A percentile compares a stretch with the other conserved stretches of the same genome.
These are phyloP conservation scores for Excalfactoria chinensis DNA, from an alignment of 2,113 vertebrate genomes.

Conservation along the genomic window DNA sequence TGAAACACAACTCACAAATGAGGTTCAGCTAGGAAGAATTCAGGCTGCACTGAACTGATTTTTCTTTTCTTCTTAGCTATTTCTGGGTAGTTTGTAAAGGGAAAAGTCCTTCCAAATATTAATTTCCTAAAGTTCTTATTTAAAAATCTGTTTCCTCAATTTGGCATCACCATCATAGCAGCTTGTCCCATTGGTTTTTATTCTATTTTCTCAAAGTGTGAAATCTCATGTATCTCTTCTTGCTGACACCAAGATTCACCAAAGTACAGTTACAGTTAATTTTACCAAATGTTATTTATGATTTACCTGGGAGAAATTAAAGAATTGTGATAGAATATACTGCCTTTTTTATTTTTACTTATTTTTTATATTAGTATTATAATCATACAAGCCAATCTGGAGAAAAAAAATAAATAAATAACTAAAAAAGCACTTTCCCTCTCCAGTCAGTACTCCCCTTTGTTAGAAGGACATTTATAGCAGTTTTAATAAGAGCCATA, in stretches of 20 bases:
- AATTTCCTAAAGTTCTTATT: not conserved
- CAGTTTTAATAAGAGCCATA: constrained; percentile 4
- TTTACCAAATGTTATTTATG: not conserved
- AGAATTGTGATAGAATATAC: not conserved
- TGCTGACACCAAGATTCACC: not conserved
- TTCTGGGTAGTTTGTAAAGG: not conserved
- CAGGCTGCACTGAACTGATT: not conserved
- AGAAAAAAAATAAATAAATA: no score
- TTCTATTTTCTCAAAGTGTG: not conserved
- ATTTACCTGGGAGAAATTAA: not conserved
- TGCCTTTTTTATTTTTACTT: not conserved
- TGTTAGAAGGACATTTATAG: not conserved
- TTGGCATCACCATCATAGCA: not conserved
- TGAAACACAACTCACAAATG: not conserved
- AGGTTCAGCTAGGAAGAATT: not conserved
- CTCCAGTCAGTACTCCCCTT: not conserved
- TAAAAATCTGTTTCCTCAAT: not conserved
- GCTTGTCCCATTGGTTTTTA: not conserved
- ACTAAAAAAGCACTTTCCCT: not conserved
- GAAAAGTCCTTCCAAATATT: not conserved
- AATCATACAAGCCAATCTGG: not conserved
- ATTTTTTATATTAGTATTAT: not conserved
- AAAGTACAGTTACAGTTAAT: not conserved
- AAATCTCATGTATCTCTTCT: not conserved
- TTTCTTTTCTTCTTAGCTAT: not conserved